A percentile compares a stretch with the other conserved stretches of the same genome.
These are phyloP conservation scores for Halichoeres trimaculatus DNA, from an alignment of 2,113 vertebrate species.

Conservation along the genomic window DNA sequence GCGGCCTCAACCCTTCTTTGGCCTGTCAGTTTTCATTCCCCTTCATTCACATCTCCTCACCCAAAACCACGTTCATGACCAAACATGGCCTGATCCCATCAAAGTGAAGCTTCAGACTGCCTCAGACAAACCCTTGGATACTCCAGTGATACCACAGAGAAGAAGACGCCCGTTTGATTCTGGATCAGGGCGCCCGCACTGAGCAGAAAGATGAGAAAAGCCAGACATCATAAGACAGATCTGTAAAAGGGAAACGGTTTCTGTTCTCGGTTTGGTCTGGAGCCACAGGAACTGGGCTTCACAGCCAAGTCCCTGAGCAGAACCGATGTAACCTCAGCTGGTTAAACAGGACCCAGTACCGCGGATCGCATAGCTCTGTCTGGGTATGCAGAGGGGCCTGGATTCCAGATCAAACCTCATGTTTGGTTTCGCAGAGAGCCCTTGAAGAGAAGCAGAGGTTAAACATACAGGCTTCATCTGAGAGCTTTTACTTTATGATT, in stretches of 20 bases:
- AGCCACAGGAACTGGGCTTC: conserved; percentile 72
- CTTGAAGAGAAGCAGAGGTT: conserved; percentile 9
- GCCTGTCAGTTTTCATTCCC: conserved; percentile 68
- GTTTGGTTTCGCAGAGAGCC: conserved; percentile 46
- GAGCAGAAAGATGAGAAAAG: conserved; percentile 59
- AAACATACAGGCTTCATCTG: conserved; percentile 18
- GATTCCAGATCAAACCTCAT: conserved; percentile 47
- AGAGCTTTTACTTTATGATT: conserved; percentile 8
- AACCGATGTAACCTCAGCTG: conserved; percentile 55
- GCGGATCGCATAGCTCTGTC: conserved; percentile 53
- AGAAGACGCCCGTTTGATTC: conserved; percentile 27
- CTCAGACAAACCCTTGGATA: conserved; percentile 42
- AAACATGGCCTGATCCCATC: conserved; percentile 65
- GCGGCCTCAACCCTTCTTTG: conserved; percentile 45
- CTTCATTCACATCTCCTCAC: conserved; percentile 52
- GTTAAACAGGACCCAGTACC: conserved; percentile 57
- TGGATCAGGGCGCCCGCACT: conserved; percentile 20
- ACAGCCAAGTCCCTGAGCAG: conserved; percentile 75
- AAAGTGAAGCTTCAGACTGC: conserved; percentile 53
- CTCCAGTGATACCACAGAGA: conserved; percentile 33
- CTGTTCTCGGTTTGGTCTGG: conserved; percentile 60
- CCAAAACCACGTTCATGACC: conserved; percentile 69
- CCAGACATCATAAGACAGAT: conserved; percentile 65
- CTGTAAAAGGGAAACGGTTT: conserved; percentile 35
- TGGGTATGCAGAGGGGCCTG: conserved; percentile 33